These are phyloP conservation scores for Sinopyrophorus schimmeli DNA, from an alignment of 2,888 invertebrate species.

Conservation along the genomic window DNA sequence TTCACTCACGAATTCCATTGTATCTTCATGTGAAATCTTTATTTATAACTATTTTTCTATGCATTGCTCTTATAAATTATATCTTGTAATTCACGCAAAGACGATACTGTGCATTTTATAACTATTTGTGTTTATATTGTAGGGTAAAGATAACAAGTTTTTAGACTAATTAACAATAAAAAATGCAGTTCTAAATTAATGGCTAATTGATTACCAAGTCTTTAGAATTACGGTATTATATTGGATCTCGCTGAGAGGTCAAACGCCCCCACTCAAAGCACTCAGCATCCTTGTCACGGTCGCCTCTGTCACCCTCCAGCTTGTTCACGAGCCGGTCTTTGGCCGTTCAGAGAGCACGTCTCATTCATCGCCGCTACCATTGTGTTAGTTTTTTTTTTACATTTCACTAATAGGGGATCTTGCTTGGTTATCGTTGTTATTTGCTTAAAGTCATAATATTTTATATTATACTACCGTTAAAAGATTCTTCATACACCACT, in stretches of 20 bases:
- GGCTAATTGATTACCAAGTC: slow-evolving; percentile 23
- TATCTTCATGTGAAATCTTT: slow-evolving; percentile 55
- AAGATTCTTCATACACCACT: background rate
- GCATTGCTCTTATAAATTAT: slow-evolving; percentile 41
- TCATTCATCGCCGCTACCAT: slow-evolving; percentile 44
- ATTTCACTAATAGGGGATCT: slow-evolving; percentile 41
- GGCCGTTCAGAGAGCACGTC: slow-evolving; percentile 42
- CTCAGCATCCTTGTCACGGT: slow-evolving; percentile 46
- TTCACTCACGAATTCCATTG: slow-evolving; percentile 53
- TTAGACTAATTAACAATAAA: slow-evolving; percentile 5
- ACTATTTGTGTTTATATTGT: background rate
- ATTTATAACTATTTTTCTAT: slow-evolving; percentile 50
- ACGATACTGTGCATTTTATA: background rate
- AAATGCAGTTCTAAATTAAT: slow-evolving; percentile 17
- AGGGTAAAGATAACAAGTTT: background rate
- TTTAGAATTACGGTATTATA: slow-evolving; percentile 40
- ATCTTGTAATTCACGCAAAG: slow-evolving; percentile 13
- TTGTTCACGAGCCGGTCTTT: slow-evolving; percentile 42
- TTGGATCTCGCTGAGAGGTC: slow-evolving; percentile 45
- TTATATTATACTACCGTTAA: slow-evolving; percentile 31
- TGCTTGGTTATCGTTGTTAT: slow-evolving; percentile 40
- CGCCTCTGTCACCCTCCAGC: slow-evolving; percentile 44
- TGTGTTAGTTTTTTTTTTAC: slow-evolving; percentile 44
- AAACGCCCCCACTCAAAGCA: slow-evolving; percentile 39
- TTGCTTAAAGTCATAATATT: slow-evolving; percentile 41